phyloP scores from a whole-genome alignment of 2,113 vertebrate species.

The Megaceryle torquata region DNA sequence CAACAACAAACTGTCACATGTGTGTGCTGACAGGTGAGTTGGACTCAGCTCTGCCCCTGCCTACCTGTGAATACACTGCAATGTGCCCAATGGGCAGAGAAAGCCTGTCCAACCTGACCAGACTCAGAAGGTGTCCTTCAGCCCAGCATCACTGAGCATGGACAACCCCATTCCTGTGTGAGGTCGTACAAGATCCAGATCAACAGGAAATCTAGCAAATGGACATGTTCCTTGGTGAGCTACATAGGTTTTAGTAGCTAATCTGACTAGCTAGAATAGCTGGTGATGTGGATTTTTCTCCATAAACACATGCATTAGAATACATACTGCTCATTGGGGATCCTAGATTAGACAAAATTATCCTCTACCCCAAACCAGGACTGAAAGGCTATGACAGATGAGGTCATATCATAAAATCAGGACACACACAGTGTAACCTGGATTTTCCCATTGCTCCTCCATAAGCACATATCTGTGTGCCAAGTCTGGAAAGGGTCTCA shows the following conservation, averaged over 20 bases:
- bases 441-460: neutral
- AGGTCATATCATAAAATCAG: neutral
- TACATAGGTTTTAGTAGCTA: neutral
- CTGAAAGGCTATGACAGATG: neutral
- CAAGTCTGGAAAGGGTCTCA: neutral
- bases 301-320: neutral
- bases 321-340: neutral
- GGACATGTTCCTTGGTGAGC: neutral
- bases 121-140: neutral
- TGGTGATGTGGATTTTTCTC: neutral
- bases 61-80: neutral
- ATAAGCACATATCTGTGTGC: neutral
- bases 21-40: neutral
- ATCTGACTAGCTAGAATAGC: neutral
- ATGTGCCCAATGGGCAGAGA: neutral
- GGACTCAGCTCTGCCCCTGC: neutral
- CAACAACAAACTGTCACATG: neutral
- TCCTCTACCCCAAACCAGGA: neutral
- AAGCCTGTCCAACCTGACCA: neutral
- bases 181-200: neutral
- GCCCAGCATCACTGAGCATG: neutral
- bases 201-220: neutral
- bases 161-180: neutral
- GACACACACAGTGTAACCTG: accelerated
- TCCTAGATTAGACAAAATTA: neutral